phyloP scores from a whole-genome alignment of 2,888 invertebrate genomes.

The Latrodectus elegans region DNA sequence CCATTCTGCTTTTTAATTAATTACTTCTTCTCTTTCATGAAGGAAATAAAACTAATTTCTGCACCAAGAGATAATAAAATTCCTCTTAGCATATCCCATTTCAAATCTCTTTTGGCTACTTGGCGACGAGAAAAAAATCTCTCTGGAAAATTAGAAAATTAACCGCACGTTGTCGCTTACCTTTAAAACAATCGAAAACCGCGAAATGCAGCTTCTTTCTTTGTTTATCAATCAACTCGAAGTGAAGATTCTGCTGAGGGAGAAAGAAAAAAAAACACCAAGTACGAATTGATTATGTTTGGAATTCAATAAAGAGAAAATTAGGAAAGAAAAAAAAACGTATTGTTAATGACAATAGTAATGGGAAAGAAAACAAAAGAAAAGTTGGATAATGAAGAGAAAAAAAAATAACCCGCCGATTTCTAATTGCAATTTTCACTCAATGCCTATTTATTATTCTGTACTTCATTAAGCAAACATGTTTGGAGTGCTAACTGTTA shows the following conservation, averaged over 20 bases:
- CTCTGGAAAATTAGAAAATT: conserved; percentile 66
- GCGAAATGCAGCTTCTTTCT: conserved; percentile 59
- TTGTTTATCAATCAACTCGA: conserved; percentile 55
- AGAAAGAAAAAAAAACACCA: conserved; percentile 28
- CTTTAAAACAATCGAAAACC: conserved; percentile 61
- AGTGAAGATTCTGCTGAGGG: conserved; percentile 14
- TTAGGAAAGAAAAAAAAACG: conserved; percentile 39
- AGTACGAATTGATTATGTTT: conserved; percentile 48
- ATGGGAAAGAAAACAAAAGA: conserved; percentile 15
- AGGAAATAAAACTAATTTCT: conserved; percentile 31
- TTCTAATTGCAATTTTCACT: conserved; percentile 45
- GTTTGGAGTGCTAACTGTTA: conserved; percentile 24
- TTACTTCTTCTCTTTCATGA: conserved; percentile 24
- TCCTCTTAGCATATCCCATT: conserved; percentile 33
- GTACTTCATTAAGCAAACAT: conserved; percentile 38
- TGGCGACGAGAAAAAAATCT: neutral
- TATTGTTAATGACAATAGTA: conserved; percentile 60
- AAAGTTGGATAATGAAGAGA: neutral
- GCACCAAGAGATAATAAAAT: conserved; percentile 12
- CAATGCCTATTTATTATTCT: conserved; percentile 58
- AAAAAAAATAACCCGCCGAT: conserved; percentile 9
- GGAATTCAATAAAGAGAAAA: conserved; percentile 34
- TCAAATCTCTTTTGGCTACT: conserved; percentile 3
- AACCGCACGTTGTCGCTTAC: conserved; percentile 41
- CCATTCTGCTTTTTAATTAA: conserved; percentile 63